Percentiles rank a stretch among this genome's conserved stretches.
phyloP scores from a whole-genome alignment of 2,797 vertebrate species.

The Hypotaenidia okinawae region DNA sequence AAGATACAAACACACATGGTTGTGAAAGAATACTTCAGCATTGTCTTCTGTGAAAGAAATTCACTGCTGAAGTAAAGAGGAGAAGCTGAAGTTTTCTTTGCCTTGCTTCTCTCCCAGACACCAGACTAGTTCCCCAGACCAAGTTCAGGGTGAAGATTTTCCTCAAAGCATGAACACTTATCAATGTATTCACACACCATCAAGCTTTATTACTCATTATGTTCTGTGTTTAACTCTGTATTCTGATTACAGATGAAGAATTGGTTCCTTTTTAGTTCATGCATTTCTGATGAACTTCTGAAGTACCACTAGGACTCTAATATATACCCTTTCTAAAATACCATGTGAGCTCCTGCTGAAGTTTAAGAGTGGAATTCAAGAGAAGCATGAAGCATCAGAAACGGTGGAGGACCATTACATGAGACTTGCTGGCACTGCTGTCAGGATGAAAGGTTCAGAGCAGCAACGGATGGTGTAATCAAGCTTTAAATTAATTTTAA shows the following conservation, averaged over 20 bases:
- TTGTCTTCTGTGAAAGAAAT: not conserved
- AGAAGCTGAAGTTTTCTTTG: not conserved
- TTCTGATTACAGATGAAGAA: not conserved
- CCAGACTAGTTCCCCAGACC: not conserved
- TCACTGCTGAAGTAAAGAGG: not conserved
- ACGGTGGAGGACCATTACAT: not conserved
- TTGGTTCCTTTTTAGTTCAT: not conserved
- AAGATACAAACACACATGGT: not conserved
- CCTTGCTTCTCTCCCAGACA: not conserved
- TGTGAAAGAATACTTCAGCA: not conserved
- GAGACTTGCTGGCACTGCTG: not conserved
- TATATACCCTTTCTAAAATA: not conserved
- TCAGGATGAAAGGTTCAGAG: constrained; percentile 4
- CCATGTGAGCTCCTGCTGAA: not conserved
- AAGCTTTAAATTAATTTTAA: constrained; percentile 16
- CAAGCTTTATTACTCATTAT: not conserved
- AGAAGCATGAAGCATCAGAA: not conserved
- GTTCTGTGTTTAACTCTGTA: not conserved
- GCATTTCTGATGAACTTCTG: not conserved
- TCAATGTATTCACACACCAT: not conserved
- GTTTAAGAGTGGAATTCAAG: not conserved
- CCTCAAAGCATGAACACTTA: not conserved
- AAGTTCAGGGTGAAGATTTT: not conserved
- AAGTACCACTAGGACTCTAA: not conserved
- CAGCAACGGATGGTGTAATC: not conserved